Base-by-base conservation (phyloP, 2,888 invertebrate genomes). In the Myopa tessellatipennis region DNA sequence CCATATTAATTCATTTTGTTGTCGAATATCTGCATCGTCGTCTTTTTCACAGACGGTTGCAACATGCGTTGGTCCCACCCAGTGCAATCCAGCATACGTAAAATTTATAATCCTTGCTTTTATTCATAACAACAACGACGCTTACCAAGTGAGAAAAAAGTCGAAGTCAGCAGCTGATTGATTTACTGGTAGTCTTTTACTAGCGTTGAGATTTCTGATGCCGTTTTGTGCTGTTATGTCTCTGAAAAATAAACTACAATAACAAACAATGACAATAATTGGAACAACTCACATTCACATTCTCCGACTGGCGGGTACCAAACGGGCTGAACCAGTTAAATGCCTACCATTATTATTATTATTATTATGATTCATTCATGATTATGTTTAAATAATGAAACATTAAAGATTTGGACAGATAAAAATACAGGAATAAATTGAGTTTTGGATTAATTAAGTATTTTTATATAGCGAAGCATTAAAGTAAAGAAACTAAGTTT, bases 401-500 rank as follows among this genome's bases (percentile, higher is more conserved):
- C 14, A n/a, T 61, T 6, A n/a, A 61, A 26, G 18, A n/a, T 61
- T 61, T 61, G 34, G 61, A 18, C 61, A 61, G 34, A 61, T 10
- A 4, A 61, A 58, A 61, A 61, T 61, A 3, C 61, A 61, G 61
- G 61, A 61, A 61, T 14, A 61, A 61, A 34, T 26, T 61, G 26
- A 61, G n/a, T n/a, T 26, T 26, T 26, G 10, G 34, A 61, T 61
- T 61, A 61, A 61, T 61, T 61, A 61, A 61, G n/a, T 26, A 61
- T 26, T 26, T 61, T 61, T 61, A 18, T 61, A n/a, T 61, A 61
- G 26, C 61, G 26, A 61, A 61, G n/a, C 26, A 26, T n/a, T 26
- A 61, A 61, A 10, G 10, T 26, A 61, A 61, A 61, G 1, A 26
- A 26, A 34, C 10, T 45, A 10, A 6, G 45, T 8, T 45, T 45